These are phyloP conservation scores for Rhinoptilus africanus DNA, from an alignment of 2,113 vertebrate species.

Conservation along the genomic window DNA sequence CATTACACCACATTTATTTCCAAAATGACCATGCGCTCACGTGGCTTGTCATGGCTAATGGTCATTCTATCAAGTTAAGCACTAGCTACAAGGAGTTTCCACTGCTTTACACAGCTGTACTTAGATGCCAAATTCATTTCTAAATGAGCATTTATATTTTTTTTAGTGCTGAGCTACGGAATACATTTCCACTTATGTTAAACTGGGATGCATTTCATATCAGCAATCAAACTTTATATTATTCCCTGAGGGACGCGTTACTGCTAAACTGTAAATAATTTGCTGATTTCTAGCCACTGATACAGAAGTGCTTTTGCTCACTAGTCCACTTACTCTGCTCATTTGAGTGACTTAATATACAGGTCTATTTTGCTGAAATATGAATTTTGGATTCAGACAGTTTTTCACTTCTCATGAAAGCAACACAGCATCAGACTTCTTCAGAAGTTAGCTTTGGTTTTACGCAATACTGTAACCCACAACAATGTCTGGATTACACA, in stretches of 20 bases:
- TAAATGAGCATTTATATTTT: not conserved
- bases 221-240: not conserved
- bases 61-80: not conserved
- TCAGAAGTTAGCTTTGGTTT: not conserved
- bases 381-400: not conserved
- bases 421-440: not conserved
- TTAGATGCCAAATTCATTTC: not conserved
- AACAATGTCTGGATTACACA: not conserved
- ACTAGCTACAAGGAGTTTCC: not conserved
- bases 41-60: not conserved
- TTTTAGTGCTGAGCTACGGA: conserved; percentile 2
- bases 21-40: not conserved
- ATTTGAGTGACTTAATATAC: not conserved
- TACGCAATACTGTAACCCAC: not conserved
- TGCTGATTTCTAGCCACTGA: not conserved
- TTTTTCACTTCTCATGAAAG: not conserved
- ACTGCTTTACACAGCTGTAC: not conserved
- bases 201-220: not conserved
- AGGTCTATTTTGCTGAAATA: not conserved
- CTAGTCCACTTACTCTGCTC: not conserved
- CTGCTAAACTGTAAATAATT: not conserved
- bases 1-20: not conserved
- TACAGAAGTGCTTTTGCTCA: not conserved
- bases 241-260: not conserved
- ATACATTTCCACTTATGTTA: not conserved